Conservation (phyloP, 1,140 invertebrate genomes). For the Gonatopus flavifemur region DNA sequence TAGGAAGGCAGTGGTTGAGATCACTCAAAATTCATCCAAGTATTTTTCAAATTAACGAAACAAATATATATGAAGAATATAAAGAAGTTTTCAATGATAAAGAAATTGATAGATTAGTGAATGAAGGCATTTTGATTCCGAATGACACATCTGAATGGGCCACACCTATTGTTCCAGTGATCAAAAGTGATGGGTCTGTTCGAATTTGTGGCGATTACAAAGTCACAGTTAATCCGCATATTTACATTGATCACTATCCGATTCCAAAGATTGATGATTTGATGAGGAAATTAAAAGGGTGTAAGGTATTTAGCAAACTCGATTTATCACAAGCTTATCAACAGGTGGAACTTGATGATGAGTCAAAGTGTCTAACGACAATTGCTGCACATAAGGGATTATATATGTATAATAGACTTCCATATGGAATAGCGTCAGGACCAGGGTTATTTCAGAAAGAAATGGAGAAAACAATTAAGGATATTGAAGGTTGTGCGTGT, state of each 20-base stretch:
- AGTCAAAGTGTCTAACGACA: background rate
- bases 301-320: background rate
- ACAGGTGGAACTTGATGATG: background rate
- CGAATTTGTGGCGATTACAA: too few species aligned
- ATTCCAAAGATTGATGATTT: background rate
- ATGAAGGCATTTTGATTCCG: constrained; percentile 18
- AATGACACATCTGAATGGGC: background rate
- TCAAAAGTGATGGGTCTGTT: background rate
- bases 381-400: constrained; percentile 24
- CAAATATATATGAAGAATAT: too few species aligned
- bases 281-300: background rate
- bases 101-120: constrained; percentile 13
- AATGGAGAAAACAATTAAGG: constrained; percentile 37
- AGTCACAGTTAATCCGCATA: background rate
- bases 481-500: constrained; percentile 14
- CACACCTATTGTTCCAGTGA: background rate
- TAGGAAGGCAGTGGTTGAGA: too few species aligned
- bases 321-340: background rate
- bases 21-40: too few species aligned
- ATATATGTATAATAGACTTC: constrained; percentile 38
- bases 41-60: too few species aligned
- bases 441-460: too few species aligned
- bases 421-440: constrained; percentile 42
- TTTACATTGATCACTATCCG: background rate
- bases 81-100: too few species aligned